These are phyloP conservation scores for Cynocephalus volans DNA, from an alignment of 2,113 vertebrate species.

Conservation along the genomic window DNA sequence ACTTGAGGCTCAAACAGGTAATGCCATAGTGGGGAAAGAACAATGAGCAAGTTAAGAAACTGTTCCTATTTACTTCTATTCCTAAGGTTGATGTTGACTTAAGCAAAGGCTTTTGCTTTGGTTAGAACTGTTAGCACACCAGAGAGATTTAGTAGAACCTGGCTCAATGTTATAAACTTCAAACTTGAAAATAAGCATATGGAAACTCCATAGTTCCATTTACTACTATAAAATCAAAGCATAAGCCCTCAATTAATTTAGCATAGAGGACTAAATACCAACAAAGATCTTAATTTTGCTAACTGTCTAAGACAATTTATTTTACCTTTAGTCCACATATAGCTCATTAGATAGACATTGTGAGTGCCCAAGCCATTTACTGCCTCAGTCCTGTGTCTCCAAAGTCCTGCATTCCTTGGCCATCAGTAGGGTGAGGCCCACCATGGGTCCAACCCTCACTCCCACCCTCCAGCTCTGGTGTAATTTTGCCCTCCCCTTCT, in stretches of 20 bases:
- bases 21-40: neutral
- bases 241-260: conserved; percentile 20
- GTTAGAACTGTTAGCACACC: neutral
- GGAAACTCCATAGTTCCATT: conserved; percentile 6
- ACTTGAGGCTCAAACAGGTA: neutral
- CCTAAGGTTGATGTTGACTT: neutral
- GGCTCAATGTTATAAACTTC: neutral
- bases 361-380: neutral
- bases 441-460: too few relatives aligned
- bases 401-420: neutral
- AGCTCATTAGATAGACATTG: neutral
- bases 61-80: neutral
- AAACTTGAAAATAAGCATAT: conserved; percentile 14
- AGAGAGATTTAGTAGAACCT: neutral
- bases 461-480: accelerated
- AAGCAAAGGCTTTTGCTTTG: conserved; percentile 22
- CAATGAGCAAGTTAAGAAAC: neutral
- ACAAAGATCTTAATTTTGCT: conserved; percentile 23
- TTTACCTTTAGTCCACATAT: conserved; percentile 57
- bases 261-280: neutral
- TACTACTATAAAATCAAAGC: neutral
- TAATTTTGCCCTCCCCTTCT: too few relatives aligned
- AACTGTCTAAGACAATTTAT: neutral
- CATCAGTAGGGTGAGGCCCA: neutral
- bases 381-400: neutral